Base-by-base conservation (phyloP, 2,888 invertebrate genomes). In the Danaus chrysippus region DNA sequence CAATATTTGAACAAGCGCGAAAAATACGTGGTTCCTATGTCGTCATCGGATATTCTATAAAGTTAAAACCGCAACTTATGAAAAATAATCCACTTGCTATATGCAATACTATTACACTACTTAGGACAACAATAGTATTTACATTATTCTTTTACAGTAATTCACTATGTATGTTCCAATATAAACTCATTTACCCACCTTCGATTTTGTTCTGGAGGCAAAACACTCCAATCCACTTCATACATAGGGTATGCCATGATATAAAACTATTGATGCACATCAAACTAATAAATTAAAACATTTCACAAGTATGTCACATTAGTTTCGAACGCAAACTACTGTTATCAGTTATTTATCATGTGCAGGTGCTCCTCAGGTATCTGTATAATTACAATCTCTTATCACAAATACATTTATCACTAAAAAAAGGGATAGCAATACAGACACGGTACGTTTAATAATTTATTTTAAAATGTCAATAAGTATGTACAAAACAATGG, bases 181-280 rank as follows among this genome's bases (percentile, higher is more conserved):
- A 11, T 52, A 10, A 15, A n/a, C 44, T 11, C 61, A 55, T 68
- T 62, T 67, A 81, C 84, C 77, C 92, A 96, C 96, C 96, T 95
- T 92, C 96, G 92, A 79, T 96, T 96, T 71, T 95, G 93, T 86
- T 96, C 96, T 63, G 96, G 95, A 68, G 96, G 96, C 74, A 96
- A 90, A 72, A 96, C 94, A 87, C 96, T 96, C 95, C 95, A 96
- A 81, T 96, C 96, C 64, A 94, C 93, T 84, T 96, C 96, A 81
- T 95, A 95, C 91, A 91, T 91, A 63, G 91, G 91, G 83, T 90
- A 91, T 63, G 91, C 91, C 91, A 91, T 91, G 68, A 66, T 82
- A 72, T 68, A 65, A 73, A 65, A 71, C 68, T 76, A 77, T 62
- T 63, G 44, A 19, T 76, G 71, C 72, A 75, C 70, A 73, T 73